Evolutionary conservation across 92 coral and sea anemone genomes (phyloP).

Genomic region (Galaxea fascicularis): DNA sequence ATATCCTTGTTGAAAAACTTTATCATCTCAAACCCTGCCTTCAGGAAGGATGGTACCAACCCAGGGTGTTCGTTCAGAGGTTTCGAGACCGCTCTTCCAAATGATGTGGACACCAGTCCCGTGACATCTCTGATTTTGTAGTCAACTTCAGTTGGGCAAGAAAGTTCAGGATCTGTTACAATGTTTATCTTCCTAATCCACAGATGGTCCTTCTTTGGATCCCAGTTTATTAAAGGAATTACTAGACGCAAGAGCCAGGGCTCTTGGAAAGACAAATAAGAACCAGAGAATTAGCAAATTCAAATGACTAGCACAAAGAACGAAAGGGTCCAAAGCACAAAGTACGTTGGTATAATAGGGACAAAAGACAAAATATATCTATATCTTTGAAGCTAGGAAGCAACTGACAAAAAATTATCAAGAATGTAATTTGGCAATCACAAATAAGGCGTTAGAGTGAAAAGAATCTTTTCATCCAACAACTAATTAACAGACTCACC

Average conservation of each 20-base stretch:
- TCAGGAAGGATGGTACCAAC: conserved; percentile 68
- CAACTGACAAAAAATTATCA: not conserved
- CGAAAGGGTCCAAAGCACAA: not conserved
- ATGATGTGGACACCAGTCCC: conserved; percentile 29
- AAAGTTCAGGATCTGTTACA: conserved; percentile 36
- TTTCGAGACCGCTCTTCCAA: conserved; percentile 48
- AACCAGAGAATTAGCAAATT: not conserved
- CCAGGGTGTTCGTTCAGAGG: conserved; percentile 27
- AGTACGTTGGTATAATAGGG: not conserved
- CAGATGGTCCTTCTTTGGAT: conserved; percentile 53
- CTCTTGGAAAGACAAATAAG: not conserved
- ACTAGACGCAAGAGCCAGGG: not conserved
- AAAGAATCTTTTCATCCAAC: not conserved
- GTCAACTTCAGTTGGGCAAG: conserved; percentile 58
- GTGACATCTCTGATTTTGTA: conserved; percentile 31
- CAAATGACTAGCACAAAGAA: not conserved
- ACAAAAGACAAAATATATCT: not conserved
- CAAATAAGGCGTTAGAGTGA: not conserved
- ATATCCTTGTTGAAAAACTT: conserved; percentile 35
- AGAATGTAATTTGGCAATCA: no score
- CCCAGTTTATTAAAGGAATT: conserved; percentile 8
- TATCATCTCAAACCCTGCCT: conserved; percentile 68
- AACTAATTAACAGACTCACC: not conserved
- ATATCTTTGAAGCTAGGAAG: not conserved
- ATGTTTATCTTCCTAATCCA: conserved; percentile 70